Base-by-base conservation (phyloP, 2,797 vertebrate genomes). In the Acrocephalus scirpaceus region DNA sequence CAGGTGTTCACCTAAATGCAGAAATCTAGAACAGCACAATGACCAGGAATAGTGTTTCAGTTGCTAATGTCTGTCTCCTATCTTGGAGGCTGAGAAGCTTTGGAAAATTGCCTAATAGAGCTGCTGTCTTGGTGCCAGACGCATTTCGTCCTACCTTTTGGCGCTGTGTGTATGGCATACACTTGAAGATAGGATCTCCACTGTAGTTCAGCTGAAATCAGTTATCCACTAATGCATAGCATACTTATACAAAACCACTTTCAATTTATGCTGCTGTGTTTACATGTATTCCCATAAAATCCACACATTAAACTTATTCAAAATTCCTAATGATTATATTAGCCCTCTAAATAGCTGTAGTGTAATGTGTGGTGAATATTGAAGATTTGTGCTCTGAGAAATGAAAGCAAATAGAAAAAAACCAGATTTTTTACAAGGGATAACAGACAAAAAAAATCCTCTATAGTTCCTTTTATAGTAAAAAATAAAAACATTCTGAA, bases 121-220 rank as follows among this genome's bases (percentile, higher is more conserved):
- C n/a, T 72, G 32, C 42, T 93, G 47, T 36, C 26, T 75, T 53
- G 13, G 51, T 86, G 65, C 69, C 69, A 93, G 57, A 58, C 29
- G 54, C 17, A 61, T 77, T 92, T 93, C 72, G 91, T 92, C 40
- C 57, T 82, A 51, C 40, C 32, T 87, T 89, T 93, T 61, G 54
- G 66, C 7, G 1, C 27, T 56, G 34, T 0, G 0, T 66, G 93
- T 78, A 45, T 36, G 42, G 36, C 23, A 64, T 25, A 18, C 2
- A 3, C 26, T 62, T 50, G 56, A 91, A 91, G 48, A 81, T 32
- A 58, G 11, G 17, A 72, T 53, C 64, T 84, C 34, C 16, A 15
- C 14, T 76, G 48, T 30, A 79, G 56, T 62, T 86, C 44, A 48
- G 5, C 42, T 86, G 53, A 78, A 92, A 81, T 57, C 19, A 34